A percentile compares a stretch with the other conserved stretches of the same genome.
Evolutionary conservation across 2,888 invertebrate species (phyloP).

Genomic region (Parochlus steinenii): DNA sequence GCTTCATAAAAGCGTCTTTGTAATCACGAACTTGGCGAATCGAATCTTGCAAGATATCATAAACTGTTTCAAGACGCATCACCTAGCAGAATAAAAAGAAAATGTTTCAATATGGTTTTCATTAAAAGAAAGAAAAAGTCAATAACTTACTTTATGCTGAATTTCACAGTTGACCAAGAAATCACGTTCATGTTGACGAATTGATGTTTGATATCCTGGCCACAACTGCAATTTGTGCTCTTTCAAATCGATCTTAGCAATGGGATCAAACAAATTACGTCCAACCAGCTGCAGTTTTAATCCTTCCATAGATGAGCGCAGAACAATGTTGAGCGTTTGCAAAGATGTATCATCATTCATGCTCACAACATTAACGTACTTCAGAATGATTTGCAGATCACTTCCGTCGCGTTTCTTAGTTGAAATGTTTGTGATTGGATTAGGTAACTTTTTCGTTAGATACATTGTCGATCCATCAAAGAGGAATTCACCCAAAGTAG

Average conservation of each 20-base stretch:
- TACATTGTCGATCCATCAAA: slow-evolving; percentile 76
- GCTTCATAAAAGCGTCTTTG: slow-evolving; percentile 34
- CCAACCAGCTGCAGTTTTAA: slow-evolving; percentile 52
- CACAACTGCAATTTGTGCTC: slow-evolving; percentile 54
- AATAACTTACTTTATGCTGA: slow-evolving; percentile 71
- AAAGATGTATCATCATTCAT: slow-evolving; percentile 51
- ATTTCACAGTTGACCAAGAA: slow-evolving; percentile 67
- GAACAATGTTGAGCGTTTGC: slow-evolving; percentile 62
- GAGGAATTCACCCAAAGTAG: slow-evolving; percentile 43
- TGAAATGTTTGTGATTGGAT: too few relatives aligned
- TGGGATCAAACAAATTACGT: slow-evolving; percentile 54
- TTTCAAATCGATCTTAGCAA: slow-evolving; percentile 40
- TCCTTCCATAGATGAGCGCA: slow-evolving; percentile 38
- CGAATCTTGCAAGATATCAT: slow-evolving; percentile 47
- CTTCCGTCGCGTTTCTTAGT: too few relatives aligned
- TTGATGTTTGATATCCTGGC: slow-evolving; percentile 75
- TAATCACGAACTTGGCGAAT: slow-evolving; percentile 23
- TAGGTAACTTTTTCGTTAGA: too few relatives aligned
- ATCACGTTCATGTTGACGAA: slow-evolving; percentile 61
- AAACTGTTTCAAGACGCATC: slow-evolving; percentile 56
- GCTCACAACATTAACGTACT: too few relatives aligned
- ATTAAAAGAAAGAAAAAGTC: too few relatives aligned
- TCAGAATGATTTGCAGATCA: too few relatives aligned
- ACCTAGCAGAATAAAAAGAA: too few relatives aligned
- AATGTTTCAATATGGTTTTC: too few relatives aligned